These are phyloP conservation scores for Tachina grossa DNA, from an alignment of 2,888 invertebrate species.

Conservation along the genomic window DNA sequence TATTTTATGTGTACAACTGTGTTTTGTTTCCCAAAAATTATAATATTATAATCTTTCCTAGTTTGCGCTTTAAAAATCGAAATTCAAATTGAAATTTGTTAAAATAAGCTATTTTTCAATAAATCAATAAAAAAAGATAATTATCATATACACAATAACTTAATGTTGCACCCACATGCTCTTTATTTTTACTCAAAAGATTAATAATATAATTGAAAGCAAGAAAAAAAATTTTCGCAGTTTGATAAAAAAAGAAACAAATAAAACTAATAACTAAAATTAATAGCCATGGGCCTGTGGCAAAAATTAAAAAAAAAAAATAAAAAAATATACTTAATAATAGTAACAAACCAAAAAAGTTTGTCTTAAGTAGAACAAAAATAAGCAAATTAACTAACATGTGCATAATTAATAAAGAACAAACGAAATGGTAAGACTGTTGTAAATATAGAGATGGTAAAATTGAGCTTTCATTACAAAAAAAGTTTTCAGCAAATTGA, in stretches of 20 bases:
- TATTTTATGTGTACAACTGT: background rate
- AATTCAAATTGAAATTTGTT: conserved; percentile 30
- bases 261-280: background rate
- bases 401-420: too few species aligned
- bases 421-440: too few species aligned
- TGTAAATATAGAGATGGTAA: too few species aligned
- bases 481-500: too few species aligned
- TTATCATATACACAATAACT: conserved; percentile 25
- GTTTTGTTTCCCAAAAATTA: background rate
- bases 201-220: conserved; percentile 40
- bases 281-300: too few species aligned
- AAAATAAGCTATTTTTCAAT: conserved; percentile 27
- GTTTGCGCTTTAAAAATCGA: conserved; percentile 31
- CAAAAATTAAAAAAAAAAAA: too few species aligned
- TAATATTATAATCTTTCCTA: conserved; percentile 14
- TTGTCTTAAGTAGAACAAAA: too few species aligned
- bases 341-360: too few species aligned
- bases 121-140: conserved; percentile 22
- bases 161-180: conserved; percentile 22
- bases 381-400: too few species aligned
- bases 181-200: conserved; percentile 40
- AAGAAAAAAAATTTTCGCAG: conserved; percentile 7
- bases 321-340: too few species aligned
- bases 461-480: too few species aligned
- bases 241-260: background rate